These are phyloP conservation scores for Seriola aureovittata DNA, from an alignment of 2,113 vertebrate species.

Conservation along the genomic window DNA sequence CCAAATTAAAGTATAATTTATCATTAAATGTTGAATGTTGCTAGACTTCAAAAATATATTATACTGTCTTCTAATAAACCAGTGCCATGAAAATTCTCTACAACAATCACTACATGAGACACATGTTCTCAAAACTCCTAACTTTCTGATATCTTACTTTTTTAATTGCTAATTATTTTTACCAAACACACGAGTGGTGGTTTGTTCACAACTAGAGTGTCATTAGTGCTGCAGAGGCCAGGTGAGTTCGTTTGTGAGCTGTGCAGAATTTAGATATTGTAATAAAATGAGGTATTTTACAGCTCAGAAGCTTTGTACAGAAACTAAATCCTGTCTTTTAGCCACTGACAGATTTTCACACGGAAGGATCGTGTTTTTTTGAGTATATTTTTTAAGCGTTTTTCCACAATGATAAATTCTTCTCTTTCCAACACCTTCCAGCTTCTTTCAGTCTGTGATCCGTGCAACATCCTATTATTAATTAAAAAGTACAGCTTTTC, in stretches of 20 bases:
- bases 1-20: not conserved
- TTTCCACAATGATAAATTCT: not conserved
- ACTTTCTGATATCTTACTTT: not conserved
- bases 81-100: not conserved
- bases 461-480: not conserved
- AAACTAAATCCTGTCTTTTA: not conserved
- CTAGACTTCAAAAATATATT: not conserved
- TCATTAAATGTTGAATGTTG: conserved; percentile 1
- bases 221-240: not conserved
- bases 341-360: not conserved
- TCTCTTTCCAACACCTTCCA: not conserved
- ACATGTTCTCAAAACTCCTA: not conserved
- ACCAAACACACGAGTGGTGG: not conserved
- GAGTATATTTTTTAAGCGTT: not conserved
- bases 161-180: not conserved
- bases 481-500: not conserved
- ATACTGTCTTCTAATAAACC: not conserved
- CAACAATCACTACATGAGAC: not conserved
- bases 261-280: not conserved
- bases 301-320: not conserved
- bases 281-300: too few relatives aligned
- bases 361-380: not conserved
- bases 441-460: not conserved
- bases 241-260: not conserved
- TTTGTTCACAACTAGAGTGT: conserved; percentile 5